phyloP scores from a whole-genome alignment of 2,888 invertebrate genomes.

The Elysia crispata region DNA sequence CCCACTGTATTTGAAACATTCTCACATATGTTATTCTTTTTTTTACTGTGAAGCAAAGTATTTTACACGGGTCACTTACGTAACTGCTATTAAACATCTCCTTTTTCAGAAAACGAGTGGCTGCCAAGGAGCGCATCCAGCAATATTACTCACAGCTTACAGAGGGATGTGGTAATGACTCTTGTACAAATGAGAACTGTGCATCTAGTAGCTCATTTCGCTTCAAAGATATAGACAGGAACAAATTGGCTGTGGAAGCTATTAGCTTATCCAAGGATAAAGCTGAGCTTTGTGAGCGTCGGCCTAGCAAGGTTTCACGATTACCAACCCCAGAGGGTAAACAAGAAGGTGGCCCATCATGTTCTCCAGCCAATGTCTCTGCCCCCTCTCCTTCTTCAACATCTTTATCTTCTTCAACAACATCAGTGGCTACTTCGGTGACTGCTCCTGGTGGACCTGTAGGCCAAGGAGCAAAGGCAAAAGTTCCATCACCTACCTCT shows the following conservation, averaged over 20 bases:
- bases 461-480: conserved; percentile 47
- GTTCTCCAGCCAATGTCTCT: neutral
- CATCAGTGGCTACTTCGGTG: neutral
- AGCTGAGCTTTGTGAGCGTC: conserved; percentile 87
- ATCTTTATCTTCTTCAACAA: neutral
- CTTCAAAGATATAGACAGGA: conserved; percentile 84
- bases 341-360: conserved; percentile 20
- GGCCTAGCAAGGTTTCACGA: conserved; percentile 70
- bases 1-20: too few species aligned
- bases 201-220: conserved; percentile 84
- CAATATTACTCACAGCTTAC: conserved; percentile 94
- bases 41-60: too few species aligned
- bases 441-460: conserved; percentile 7
- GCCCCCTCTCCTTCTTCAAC: neutral
- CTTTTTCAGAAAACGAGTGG: conserved; percentile 75
- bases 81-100: too few species aligned
- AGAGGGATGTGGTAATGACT: conserved; percentile 93
- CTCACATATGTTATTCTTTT: too few species aligned
- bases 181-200: conserved; percentile 91
- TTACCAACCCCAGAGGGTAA: conserved; percentile 38
- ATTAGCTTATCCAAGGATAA: conserved; percentile 88
- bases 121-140: conserved; percentile 89
- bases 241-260: conserved; percentile 93
- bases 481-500: conserved; percentile 45
- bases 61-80: too few species aligned